These are phyloP conservation scores for Brachionus sp. DNA, from an alignment of 1,140 invertebrate genomes.

Conservation along the genomic window DNA sequence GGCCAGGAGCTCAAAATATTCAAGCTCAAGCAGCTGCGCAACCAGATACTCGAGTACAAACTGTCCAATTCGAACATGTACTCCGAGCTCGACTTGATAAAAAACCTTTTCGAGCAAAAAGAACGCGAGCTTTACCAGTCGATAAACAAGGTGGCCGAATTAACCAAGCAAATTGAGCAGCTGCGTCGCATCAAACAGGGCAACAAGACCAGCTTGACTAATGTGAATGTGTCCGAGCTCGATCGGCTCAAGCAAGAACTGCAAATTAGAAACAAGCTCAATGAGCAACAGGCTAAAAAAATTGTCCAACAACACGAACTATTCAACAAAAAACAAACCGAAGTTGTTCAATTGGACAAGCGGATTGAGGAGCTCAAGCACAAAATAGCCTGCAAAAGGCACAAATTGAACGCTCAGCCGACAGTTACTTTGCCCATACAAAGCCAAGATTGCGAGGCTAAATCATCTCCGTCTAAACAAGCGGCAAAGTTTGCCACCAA, in stretches of 20 bases:
- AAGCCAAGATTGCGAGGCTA: slow-evolving; percentile 54
- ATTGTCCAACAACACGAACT: slow-evolving; percentile 79
- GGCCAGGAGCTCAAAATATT: slow-evolving; percentile 39
- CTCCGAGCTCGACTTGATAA: slow-evolving; percentile 83
- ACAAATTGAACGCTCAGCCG: slow-evolving; percentile 65
- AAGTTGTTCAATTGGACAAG: slow-evolving; percentile 83
- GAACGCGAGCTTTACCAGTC: slow-evolving; percentile 91
- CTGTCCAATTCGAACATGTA: slow-evolving; percentile 44
- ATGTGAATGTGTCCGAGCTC: slow-evolving; percentile 70
- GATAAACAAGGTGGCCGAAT: slow-evolving; percentile 87
- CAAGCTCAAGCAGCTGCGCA: slow-evolving; percentile 26
- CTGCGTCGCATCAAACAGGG: slow-evolving; percentile 64
- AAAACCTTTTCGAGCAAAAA: slow-evolving; percentile 91
- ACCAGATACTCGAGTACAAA: slow-evolving; percentile 44
- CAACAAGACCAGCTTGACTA: slow-evolving; percentile 64
- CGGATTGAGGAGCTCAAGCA: slow-evolving; percentile 76
- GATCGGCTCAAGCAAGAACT: slow-evolving; percentile 80
- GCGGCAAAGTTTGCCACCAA: slow-evolving; percentile 48
- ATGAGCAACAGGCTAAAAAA: slow-evolving; percentile 84
- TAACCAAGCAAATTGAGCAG: slow-evolving; percentile 87
- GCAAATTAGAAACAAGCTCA: slow-evolving; percentile 89
- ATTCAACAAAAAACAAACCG: slow-evolving; percentile 76
- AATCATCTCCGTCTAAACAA: slow-evolving; percentile 53
- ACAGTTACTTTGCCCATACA: slow-evolving; percentile 51
- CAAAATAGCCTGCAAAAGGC: slow-evolving; percentile 70